phyloP scores from a whole-genome alignment of 1,140 invertebrate genomes.

The Sitobion miscanthi region DNA sequence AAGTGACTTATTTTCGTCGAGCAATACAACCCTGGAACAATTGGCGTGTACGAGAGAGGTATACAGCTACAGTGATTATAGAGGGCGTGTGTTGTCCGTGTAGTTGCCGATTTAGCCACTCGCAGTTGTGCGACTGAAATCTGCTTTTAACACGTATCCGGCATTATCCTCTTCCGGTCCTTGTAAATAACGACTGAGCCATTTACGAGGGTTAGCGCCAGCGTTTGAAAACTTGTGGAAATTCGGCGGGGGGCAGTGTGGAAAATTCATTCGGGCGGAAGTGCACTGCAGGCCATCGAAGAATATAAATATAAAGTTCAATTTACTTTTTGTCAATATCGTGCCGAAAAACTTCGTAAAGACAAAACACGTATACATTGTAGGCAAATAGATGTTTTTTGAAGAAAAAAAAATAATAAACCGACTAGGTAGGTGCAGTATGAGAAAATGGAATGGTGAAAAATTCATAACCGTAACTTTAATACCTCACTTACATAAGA shows the following conservation, averaged over 20 bases:
- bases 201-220: not conserved
- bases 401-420: not conserved
- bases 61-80: not conserved
- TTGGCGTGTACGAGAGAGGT: not conserved
- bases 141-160: constrained; percentile 50
- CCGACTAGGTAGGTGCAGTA: too few species aligned
- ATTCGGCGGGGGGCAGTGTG: not conserved
- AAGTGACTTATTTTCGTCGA: not conserved
- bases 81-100: not conserved
- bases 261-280: not conserved
- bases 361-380: not conserved
- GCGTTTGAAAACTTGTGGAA: constrained; percentile 4
- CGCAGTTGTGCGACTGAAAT: constrained; percentile 33
- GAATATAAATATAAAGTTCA: not conserved
- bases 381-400: not conserved
- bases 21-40: not conserved
- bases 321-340: constrained; percentile 29
- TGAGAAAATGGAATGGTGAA: not conserved
- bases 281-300: not conserved
- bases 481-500: not conserved
- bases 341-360: not conserved
- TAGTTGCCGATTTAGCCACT: not conserved
- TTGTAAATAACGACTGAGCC: constrained; percentile 42
- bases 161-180: constrained; percentile 17
- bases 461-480: constrained; percentile 10